Conservation (phyloP, 1,140 invertebrate genomes). For the Littorina saxatilis region DNA sequence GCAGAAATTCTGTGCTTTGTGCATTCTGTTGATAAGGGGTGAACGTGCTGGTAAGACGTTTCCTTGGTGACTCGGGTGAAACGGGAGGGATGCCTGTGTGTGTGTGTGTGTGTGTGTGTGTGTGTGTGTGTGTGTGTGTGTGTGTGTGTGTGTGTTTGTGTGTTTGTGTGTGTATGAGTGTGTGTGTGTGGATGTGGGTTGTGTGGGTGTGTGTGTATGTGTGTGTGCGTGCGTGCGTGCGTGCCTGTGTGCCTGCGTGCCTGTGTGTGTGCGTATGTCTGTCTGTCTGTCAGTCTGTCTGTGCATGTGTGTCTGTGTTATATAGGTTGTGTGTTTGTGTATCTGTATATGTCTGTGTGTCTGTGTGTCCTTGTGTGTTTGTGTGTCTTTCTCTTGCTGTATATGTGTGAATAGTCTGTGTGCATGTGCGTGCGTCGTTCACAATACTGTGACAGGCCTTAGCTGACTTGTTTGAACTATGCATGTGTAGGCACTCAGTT, state of each 20-base stretch:
- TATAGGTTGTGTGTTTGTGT: background rate
- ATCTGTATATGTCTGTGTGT: slow-evolving; percentile 7
- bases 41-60: too few species aligned
- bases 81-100: background rate
- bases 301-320: background rate
- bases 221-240: background rate
- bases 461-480: too few species aligned
- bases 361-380: background rate
- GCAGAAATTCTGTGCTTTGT: too few species aligned
- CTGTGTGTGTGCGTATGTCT: too few species aligned
- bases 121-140: slow-evolving; percentile 14
- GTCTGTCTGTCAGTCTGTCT: too few species aligned
- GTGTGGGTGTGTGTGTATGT: background rate
- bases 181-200: background rate
- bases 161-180: background rate
- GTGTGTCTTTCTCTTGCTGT: background rate
- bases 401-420: too few species aligned
- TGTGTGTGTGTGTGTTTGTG: slow-evolving; percentile 18
- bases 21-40: too few species aligned
- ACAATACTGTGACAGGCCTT: too few species aligned
- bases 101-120: slow-evolving; percentile 8
- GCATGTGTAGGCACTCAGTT: too few species aligned
- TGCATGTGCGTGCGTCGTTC: slow-evolving; percentile 14
- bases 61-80: too few species aligned
- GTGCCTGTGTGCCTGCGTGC: too few species aligned